phyloP scores from a whole-genome alignment of 1,140 invertebrate species.

The Atta cephalotes region DNA sequence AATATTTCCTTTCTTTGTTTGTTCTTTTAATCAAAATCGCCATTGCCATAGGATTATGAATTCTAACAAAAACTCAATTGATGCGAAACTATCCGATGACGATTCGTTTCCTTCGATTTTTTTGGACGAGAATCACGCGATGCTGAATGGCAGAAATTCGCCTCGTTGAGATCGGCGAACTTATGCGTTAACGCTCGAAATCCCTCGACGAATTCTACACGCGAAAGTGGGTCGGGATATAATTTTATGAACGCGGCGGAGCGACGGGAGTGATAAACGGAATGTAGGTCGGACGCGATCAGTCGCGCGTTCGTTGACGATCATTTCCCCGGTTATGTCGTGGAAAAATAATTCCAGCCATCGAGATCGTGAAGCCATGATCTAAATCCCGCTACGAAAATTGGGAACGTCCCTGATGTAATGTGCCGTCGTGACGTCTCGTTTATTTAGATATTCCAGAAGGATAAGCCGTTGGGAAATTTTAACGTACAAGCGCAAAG shows the following conservation, averaged over 20 bases:
- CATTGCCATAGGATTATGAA: constrained; percentile 38
- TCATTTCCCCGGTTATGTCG: constrained; percentile 53
- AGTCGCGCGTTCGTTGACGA: constrained; percentile 63
- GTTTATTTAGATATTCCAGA: constrained; percentile 26
- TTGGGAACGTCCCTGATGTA: constrained; percentile 9
- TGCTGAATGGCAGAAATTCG: constrained; percentile 55
- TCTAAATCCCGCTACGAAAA: constrained; percentile 51
- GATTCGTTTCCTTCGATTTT: constrained; percentile 22
- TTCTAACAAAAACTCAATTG: constrained; percentile 39
- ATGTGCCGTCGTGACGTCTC: constrained; percentile 8
- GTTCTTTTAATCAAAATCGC: constrained; percentile 41
- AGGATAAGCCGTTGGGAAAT: background rate
- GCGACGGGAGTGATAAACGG: constrained; percentile 61
- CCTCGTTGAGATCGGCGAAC: constrained; percentile 44
- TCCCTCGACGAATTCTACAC: constrained; percentile 37
- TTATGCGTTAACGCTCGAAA: constrained; percentile 57
- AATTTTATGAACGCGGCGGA: constrained; percentile 64
- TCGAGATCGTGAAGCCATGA: constrained; percentile 37
- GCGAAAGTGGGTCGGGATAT: constrained; percentile 63
- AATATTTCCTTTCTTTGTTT: background rate
- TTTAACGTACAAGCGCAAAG: constrained; percentile 2
- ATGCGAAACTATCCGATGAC: background rate
- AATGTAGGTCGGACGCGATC: constrained; percentile 57
- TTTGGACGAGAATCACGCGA: constrained; percentile 1
- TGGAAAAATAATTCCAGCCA: constrained; percentile 55